Percentiles rank a stretch among this genome's conserved stretches.
phyloP scores from a whole-genome alignment of 53 echinoderm and acorn worm genomes.

The Henricia sp. region DNA sequence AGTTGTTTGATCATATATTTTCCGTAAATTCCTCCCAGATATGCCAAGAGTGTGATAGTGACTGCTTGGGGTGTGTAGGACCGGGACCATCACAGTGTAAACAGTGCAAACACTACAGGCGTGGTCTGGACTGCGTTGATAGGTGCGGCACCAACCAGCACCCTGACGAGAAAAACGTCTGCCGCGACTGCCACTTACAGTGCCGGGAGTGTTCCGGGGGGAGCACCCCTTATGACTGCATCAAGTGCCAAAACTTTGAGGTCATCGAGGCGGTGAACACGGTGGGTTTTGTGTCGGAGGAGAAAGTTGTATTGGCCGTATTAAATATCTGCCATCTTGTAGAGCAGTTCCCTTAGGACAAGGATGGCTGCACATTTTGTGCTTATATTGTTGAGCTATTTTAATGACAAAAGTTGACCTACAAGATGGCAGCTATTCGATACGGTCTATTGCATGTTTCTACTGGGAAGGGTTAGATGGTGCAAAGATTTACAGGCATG shows the following conservation, averaged over 20 bases:
- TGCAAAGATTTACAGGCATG: too few relatives aligned
- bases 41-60: constrained; percentile 75
- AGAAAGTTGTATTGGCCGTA: too few relatives aligned
- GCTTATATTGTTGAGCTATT: too few relatives aligned
- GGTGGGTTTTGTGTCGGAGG: constrained; percentile 45
- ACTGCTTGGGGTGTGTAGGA: constrained; percentile 76
- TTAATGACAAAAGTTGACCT: too few relatives aligned
- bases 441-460: too few relatives aligned
- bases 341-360: too few relatives aligned
- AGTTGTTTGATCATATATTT: too few relatives aligned
- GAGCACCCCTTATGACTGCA: constrained; percentile 61
- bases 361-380: too few relatives aligned
- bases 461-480: too few relatives aligned
- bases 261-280: constrained; percentile 39
- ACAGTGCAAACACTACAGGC: constrained; percentile 53
- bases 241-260: constrained; percentile 57
- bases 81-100: constrained; percentile 67
- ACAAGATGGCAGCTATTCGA: too few relatives aligned
- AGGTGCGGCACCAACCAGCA: constrained; percentile 53
- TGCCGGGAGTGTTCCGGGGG: constrained; percentile 72
- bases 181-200: constrained; percentile 69
- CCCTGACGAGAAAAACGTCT: constrained; percentile 51
- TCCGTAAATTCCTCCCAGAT: constrained; percentile 62
- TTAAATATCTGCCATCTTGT: too few relatives aligned
- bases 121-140: constrained; percentile 61